Conservation (phyloP, 1,140 invertebrate species). For the Habropoda laboriosa region DNA sequence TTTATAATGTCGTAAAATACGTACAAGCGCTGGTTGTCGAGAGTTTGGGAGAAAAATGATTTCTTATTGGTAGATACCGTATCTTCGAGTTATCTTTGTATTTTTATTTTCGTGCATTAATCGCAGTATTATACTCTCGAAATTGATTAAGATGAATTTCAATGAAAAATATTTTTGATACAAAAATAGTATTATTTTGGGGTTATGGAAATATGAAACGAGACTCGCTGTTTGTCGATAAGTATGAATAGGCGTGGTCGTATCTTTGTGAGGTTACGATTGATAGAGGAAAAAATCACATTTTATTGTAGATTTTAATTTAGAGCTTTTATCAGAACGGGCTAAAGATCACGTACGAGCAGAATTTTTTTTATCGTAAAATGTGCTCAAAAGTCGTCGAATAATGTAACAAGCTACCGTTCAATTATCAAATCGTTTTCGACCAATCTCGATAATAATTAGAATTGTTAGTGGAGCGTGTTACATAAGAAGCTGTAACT, state of each 20-base stretch:
- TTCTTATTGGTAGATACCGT: background rate
- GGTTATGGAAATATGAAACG: background rate
- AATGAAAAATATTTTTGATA: background rate
- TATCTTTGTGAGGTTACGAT: background rate
- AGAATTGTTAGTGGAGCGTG: background rate
- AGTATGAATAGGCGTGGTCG: background rate
- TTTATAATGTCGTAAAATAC: background rate
- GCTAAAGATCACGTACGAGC: background rate
- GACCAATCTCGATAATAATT: background rate
- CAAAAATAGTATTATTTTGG: background rate
- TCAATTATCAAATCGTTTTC: background rate
- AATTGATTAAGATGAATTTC: background rate
- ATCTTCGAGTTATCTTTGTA: background rate
- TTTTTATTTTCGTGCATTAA: background rate
- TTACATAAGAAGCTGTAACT: constrained; percentile 6
- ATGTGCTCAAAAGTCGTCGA: background rate
- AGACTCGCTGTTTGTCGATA: background rate
- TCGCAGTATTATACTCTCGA: background rate
- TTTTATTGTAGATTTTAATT: background rate
- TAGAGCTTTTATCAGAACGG: too few relatives aligned
- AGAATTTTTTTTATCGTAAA: background rate
- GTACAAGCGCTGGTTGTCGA: background rate
- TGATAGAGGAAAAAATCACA: too few relatives aligned
- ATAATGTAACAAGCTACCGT: background rate
- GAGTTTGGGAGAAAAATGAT: background rate